Evolutionary conservation across 2,113 vertebrate genomes (phyloP), one percentile per base, ranked within the genome.

Genomic region (Pithys albifrons): DNA sequence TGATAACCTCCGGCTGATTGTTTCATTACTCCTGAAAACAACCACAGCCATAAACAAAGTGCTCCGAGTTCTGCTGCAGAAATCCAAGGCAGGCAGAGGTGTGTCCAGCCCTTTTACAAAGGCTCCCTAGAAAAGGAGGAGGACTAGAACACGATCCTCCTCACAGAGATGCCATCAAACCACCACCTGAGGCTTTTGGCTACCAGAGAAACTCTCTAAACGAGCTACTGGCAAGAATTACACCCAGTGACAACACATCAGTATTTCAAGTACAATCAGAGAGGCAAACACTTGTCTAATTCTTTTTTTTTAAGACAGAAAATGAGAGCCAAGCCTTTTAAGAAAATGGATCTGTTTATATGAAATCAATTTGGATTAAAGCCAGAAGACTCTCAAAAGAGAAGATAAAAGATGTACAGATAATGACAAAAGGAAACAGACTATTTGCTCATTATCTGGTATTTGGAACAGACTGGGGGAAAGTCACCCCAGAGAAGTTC

Each of bases 301-400:
- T 48, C 3, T 46, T 31, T 28, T 9, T 57, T n/a, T 74, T 75
- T 6, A 24, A 52, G 20, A 23, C 49, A 48, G 19, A 71, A 88
- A 67, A 71, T 0, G 1, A 91, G 23, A 20, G 12, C 16, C 41
- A 83, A 81, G 58, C 22, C 45, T 69, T 29, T 29, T 23, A 89
- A 84, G 52, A 61, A 90, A 81, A 72, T 23, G 15, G 8, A 41
- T 65, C 20, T 39, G 12, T 31, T 86, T 54, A 17, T 2, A 12
- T 14, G 39, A 85, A 64, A 85, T 31, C 19, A 12, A 61, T 52
- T 27, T 65, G 61, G 52, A 94, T 91, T 49, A 95, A 96, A 93
- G 73, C 61, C 75, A 91, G 24, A 73, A 74, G 33, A 39, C 17
- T 33, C 73, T 65, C 43, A 52, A 25, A 79, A 72, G 24, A 76